Conservation (phyloP, 2,888 invertebrate species). For the Acanthacorydalis orientalis region DNA sequence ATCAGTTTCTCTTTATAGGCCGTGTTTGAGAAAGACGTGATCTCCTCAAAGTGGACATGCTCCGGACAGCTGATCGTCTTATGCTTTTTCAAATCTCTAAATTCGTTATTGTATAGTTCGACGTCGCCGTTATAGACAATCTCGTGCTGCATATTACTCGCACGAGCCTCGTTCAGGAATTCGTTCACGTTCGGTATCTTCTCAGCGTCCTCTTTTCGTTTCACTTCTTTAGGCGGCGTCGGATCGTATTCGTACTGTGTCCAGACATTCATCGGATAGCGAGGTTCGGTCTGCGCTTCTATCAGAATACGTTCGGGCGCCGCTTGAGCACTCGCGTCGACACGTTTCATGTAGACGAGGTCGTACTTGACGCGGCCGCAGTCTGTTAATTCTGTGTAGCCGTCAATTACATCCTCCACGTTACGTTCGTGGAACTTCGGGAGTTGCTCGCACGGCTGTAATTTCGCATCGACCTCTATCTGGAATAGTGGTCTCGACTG, state of each 20-base stretch:
- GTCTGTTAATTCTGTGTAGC: constrained; percentile 44
- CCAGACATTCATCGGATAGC: constrained; percentile 51
- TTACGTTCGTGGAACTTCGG: constrained; percentile 34
- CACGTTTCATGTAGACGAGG: constrained; percentile 35
- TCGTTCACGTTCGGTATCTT: background rate
- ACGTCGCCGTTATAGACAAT: constrained; percentile 31
- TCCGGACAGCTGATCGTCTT: constrained; percentile 16
- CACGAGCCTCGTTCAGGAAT: background rate
- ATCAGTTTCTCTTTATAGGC: constrained; percentile 45
- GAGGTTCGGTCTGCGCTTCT: constrained; percentile 48
- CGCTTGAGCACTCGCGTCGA: constrained; percentile 40
- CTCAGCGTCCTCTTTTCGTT: background rate
- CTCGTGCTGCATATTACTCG: background rate
- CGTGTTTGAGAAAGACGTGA: constrained; percentile 48
- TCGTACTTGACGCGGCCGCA: constrained; percentile 36
- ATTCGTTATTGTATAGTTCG: constrained; percentile 47
- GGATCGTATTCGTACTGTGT: constrained; percentile 31
- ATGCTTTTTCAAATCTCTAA: constrained; percentile 25
- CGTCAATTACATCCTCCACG: constrained; percentile 42
- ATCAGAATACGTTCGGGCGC: constrained; percentile 23
- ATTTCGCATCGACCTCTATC: constrained; percentile 48
- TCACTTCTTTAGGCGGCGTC: background rate
- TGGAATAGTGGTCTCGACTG: constrained; percentile 41
- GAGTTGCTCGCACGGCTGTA: constrained; percentile 18
- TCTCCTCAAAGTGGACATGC: constrained; percentile 30